These are phyloP conservation scores for Atherinosoma microstoma DNA, from an alignment of 2,797 vertebrate genomes.

Conservation along the genomic window DNA sequence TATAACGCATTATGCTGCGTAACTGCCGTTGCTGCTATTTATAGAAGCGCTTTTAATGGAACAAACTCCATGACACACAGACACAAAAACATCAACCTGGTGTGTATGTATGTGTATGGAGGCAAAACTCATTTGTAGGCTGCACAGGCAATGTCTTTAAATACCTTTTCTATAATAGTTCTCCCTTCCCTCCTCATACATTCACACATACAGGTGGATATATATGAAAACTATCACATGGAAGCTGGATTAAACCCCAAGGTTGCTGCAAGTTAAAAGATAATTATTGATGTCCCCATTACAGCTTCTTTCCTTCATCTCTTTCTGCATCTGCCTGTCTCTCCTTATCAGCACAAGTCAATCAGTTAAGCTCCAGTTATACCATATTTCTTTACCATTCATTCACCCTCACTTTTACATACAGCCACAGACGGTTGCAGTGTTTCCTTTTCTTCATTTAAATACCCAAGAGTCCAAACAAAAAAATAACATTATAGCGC, in stretches of 20 bases:
- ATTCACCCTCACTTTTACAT: neutral
- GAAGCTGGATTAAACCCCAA: conserved; percentile 20
- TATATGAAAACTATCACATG: conserved; percentile 16
- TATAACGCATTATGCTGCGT: conserved; percentile 71
- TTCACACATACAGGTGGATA: neutral
- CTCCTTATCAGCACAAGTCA: conserved; percentile 38
- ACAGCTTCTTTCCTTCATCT: neutral
- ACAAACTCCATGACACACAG: conserved; percentile 67
- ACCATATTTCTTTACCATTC: neutral
- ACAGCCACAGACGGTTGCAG: conserved; percentile 18
- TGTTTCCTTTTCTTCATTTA: conserved; percentile 68
- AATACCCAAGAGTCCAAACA: conserved; percentile 64
- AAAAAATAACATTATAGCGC: conserved; percentile 63
- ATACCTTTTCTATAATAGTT: neutral
- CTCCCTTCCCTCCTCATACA: neutral
- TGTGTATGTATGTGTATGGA: conserved; percentile 1
- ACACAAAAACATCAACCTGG: conserved; percentile 70
- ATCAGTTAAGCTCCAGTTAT: neutral
- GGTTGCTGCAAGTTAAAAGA: conserved; percentile 41
- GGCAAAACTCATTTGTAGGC: conserved; percentile 13
- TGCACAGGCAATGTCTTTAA: conserved; percentile 1
- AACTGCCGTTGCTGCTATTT: conserved; percentile 68
- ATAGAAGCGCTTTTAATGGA: conserved; percentile 70
- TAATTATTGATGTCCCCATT: conserved; percentile 41
- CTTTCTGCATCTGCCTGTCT: conserved; percentile 2